Conservation (phyloP, 2,888 invertebrate genomes). For the Mylabris sibirica region DNA sequence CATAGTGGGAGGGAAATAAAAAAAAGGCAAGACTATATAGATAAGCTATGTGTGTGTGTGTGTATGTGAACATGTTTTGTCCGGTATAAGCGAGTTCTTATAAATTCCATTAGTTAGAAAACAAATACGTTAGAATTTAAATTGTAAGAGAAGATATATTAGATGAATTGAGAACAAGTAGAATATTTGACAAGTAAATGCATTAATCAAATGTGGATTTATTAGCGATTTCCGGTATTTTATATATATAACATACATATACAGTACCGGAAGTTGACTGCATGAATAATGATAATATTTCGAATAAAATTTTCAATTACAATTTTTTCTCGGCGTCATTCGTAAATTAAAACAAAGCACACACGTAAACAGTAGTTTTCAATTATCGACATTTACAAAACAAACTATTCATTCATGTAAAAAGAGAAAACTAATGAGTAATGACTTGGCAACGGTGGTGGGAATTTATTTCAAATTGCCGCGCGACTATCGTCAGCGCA, state of each 20-base stretch:
- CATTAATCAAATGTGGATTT: constrained; percentile 7
- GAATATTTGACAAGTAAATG: constrained; percentile 2
- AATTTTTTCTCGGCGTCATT: too few relatives aligned
- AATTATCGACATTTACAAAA: too few relatives aligned
- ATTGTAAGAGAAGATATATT: not conserved
- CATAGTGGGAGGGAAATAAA: not conserved
- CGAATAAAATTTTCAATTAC: too few relatives aligned
- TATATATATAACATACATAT: not conserved
- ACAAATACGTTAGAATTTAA: too few relatives aligned
- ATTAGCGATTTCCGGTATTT: not conserved
- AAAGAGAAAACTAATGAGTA: too few relatives aligned
- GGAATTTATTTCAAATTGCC: too few relatives aligned
- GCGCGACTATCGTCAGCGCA: too few relatives aligned
- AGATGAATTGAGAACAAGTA: not conserved
- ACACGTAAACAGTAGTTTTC: too few relatives aligned
- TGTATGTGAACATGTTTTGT: not conserved
- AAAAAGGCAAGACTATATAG: not conserved
- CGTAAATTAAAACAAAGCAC: too few relatives aligned
- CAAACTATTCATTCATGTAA: too few relatives aligned
- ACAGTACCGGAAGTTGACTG: not conserved
- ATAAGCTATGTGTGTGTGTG: too few relatives aligned
- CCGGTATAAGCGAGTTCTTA: not conserved
- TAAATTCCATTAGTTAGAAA: not conserved
- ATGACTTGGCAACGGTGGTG: too few relatives aligned
- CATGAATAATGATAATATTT: constrained; percentile 5